Evolutionary conservation across 2,113 vertebrate genomes (phyloP).

Genomic region (Salvelinus namaycush): DNA sequence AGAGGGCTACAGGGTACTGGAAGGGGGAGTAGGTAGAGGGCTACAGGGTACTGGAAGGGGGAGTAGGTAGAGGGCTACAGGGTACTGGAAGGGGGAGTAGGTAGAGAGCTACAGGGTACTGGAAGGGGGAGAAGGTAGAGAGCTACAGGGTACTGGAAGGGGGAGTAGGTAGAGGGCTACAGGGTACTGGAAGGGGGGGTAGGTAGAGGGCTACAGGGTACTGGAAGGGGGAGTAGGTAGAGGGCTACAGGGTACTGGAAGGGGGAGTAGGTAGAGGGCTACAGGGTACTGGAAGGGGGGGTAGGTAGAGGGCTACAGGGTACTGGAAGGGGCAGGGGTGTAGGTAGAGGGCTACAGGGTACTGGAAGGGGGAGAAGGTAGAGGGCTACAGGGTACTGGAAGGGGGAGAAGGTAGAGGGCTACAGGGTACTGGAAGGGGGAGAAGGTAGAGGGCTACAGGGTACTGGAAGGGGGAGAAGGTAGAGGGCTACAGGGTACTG

Average conservation of each 20-base stretch:
- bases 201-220: background rate
- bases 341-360: too few species aligned
- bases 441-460: background rate
- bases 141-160: constrained; percentile 9
- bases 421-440: constrained; percentile 11
- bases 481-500: background rate
- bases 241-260: constrained; percentile 7
- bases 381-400: too few species aligned
- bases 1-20: background rate
- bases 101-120: background rate
- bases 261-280: background rate
- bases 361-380: too few species aligned
- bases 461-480: constrained; percentile 12
- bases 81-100: constrained; percentile 12
- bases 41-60: constrained; percentile 13
- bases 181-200: constrained; percentile 9
- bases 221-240: constrained; percentile 14
- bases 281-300: constrained; percentile 12
- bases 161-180: background rate
- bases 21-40: constrained; percentile 6
- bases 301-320: too few species aligned
- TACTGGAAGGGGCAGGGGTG: too few species aligned
- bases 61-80: background rate
- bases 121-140: constrained; percentile 4
- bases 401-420: too few species aligned